Evolutionary conservation across 2,888 invertebrate species (phyloP), one percentile per base, ranked within the genome.

Genomic region (Drosophila mercatorum): DNA sequence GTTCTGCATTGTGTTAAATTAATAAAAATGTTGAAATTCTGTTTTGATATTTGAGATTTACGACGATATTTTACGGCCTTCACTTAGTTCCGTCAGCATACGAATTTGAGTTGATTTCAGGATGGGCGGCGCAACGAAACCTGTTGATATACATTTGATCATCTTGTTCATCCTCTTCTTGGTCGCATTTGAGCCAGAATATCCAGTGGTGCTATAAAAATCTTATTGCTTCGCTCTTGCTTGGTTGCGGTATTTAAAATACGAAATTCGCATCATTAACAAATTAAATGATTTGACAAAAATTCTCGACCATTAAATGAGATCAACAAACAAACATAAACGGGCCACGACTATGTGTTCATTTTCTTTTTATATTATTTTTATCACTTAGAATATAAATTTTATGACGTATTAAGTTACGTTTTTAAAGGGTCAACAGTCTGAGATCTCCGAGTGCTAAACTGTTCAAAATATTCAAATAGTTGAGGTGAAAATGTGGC

Each of bases 21-120:
- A 31, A 38, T 28, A 59, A 36, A 40, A 61, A 70, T 58, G 52
- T 52, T 58, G 43, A 68, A 62, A 64, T 64, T 67, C 22, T 67
- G 17, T 67, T 71, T 80, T 59, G 71, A 84, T 68, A 74, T 72
- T 68, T 55, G 46, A 80, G 71, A 69, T 81, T 77, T 68, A 87
- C 62, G 63, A 67, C 67, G 44, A 10, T 34, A 43, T 80, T 83
- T 84, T 77, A 84, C 77, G 31, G 41, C 46, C 28, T 65, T 57
- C 41, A 68, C 55, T 72, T 49, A 68, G 73, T 62, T 81, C 60
- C 73, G 70, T 52, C 46, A 78, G 41, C 69, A 58, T 47, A 51
- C 31, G 26, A 49, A 40, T 56, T 59, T 41, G 36, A 53, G 28
- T 51, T 49, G 40, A 51, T 51, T 75, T 75, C 55, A 59, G 58